Conservation (phyloP, 2,888 invertebrate genomes). For the Eucera pruinosa region DNA sequence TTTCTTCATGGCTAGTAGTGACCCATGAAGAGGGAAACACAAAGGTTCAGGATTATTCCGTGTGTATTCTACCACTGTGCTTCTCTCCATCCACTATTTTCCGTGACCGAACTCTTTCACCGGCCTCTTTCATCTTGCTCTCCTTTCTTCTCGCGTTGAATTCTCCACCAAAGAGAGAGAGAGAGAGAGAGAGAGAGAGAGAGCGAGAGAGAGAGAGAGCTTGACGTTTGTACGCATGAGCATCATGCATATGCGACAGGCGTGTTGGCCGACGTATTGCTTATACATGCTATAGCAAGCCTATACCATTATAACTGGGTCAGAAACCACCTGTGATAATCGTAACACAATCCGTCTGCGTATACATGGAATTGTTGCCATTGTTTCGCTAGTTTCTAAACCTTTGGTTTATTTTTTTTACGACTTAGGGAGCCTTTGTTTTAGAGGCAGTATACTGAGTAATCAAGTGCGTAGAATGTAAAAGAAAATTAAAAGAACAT, state of each 20-base stretch:
- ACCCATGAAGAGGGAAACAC: conserved; percentile 34
- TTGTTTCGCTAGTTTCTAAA: neutral
- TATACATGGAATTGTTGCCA: conserved; percentile 51
- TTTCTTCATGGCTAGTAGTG: conserved; percentile 33
- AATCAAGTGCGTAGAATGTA: too few species aligned
- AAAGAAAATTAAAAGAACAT: too few species aligned
- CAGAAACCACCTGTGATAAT: conserved; percentile 67
- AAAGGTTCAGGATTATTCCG: conserved; percentile 52
- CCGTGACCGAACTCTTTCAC: conserved; percentile 11
- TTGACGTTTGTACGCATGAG: conserved; percentile 54
- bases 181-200: too few species aligned
- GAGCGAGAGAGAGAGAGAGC: too few species aligned
- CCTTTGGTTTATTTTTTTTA: too few species aligned
- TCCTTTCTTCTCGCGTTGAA: neutral
- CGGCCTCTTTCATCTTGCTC: neutral
- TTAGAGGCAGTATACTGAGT: too few species aligned
- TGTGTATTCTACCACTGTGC: conserved; percentile 36
- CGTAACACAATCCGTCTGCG: conserved; percentile 61
- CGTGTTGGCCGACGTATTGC: conserved; percentile 75
- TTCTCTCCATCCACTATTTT: conserved; percentile 31
- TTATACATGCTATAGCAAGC: conserved; percentile 63
- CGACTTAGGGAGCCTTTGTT: too few species aligned
- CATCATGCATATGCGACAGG: conserved; percentile 68
- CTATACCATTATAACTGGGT: conserved; percentile 66
- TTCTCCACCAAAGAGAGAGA: conserved; percentile 18